phyloP scores from a whole-genome alignment of 2,113 vertebrate genomes.

The Neofelis nebulosa region DNA sequence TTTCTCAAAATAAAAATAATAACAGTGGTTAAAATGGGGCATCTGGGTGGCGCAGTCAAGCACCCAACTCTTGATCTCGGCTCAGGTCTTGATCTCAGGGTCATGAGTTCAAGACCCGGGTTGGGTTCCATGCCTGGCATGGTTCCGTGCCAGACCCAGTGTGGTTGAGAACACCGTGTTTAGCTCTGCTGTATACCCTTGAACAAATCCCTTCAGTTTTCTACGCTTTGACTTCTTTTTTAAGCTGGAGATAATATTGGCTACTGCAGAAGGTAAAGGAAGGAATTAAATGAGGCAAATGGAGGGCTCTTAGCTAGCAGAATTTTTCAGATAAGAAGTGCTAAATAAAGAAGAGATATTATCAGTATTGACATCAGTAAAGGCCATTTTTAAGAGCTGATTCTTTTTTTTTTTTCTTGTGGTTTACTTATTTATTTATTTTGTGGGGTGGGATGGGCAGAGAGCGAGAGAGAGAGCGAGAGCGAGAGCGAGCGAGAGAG shows the following conservation, averaged over 20 bases:
- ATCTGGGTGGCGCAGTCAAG: too few species aligned
- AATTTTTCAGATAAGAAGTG: not conserved
- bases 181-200: not conserved
- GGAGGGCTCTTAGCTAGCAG: not conserved
- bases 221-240: not conserved
- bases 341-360: not conserved
- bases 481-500: too few species aligned
- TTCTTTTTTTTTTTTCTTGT: not conserved
- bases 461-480: too few species aligned
- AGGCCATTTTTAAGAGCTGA: not conserved
- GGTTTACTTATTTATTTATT: too few species aligned
- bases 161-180: not conserved
- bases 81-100: too few species aligned
- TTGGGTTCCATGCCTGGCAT: too few species aligned
- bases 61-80: too few species aligned
- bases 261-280: not conserved
- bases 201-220: not conserved
- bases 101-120: too few species aligned
- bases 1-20: too few species aligned
- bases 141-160: not conserved
- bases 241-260: not conserved
- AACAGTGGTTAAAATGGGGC: too few species aligned
- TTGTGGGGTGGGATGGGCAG: too few species aligned
- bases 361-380: too few species aligned
- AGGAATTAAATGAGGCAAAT: not conserved